Conservation (phyloP, 2,797 vertebrate genomes). For the Syngnathus rostellatus region DNA sequence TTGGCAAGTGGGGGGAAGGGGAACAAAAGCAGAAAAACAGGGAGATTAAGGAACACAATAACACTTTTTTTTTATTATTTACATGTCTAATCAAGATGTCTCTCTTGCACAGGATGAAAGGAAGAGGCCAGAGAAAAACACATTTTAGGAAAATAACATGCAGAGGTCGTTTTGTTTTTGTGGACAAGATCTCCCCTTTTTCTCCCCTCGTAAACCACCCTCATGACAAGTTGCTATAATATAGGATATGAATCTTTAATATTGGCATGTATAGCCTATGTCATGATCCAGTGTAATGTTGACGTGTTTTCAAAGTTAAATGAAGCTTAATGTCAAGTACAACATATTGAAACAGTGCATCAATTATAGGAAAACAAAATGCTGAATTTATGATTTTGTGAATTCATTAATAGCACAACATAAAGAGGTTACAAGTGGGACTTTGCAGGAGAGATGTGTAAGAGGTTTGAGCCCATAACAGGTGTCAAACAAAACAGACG, state of each 20-base stretch:
- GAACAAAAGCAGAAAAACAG: constrained; percentile 56
- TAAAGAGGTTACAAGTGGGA: constrained; percentile 20
- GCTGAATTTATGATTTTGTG: constrained; percentile 39
- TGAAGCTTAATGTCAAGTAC: constrained; percentile 3
- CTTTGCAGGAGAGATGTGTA: constrained; percentile 6
- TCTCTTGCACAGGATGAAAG: constrained; percentile 7
- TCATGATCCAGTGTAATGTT: too few relatives aligned
- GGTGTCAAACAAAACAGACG: constrained; percentile 67
- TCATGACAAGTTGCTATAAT: neutral
- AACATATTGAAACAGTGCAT: constrained; percentile 1
- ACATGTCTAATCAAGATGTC: constrained; percentile 12
- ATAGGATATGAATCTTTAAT: neutral
- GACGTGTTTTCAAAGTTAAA: neutral
- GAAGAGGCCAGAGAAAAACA: constrained; percentile 31
- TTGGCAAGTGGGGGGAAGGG: constrained; percentile 32
- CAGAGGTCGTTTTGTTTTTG: constrained; percentile 20
- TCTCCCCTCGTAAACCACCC: neutral
- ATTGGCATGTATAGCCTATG: neutral
- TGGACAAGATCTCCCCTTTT: neutral
- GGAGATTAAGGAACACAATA: constrained; percentile 51
- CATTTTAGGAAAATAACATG: constrained; percentile 18
- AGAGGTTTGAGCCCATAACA: constrained; percentile 37
- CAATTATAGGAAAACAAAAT: constrained; percentile 22
- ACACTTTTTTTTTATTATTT: constrained; percentile 41
- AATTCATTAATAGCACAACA: constrained; percentile 54